Evolutionary conservation across 2,113 vertebrate species (phyloP), one percentile per base, ranked within the genome.

Genomic region (Lucifuga dentata): DNA sequence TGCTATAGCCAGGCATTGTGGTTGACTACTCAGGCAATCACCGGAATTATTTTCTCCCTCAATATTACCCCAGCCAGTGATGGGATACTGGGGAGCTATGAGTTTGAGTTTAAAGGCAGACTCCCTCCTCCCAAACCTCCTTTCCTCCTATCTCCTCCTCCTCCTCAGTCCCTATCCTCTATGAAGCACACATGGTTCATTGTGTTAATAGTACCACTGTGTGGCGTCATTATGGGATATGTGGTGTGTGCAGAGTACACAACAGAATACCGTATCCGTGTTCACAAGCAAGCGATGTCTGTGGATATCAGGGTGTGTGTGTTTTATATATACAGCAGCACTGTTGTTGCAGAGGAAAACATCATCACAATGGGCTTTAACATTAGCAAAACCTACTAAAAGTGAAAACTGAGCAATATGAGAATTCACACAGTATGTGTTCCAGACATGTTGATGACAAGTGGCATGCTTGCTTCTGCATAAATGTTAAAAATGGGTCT

Each of bases 1-100:
- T 56, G 84, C 76, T 74, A 70, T 71, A 73, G 66, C 68, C 84
- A 82, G 87, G 82, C 78, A 66, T 57, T 82, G 65, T 72, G 80
- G 78, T 78, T 57, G 45, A 78, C 71, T 43, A 49, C 78, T 72
- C 70, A 76, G 79, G 74, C 70, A 65, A 78, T 81, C 70, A 59
- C 67, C 65, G 62, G 70, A 87, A 81, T 73, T 85, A 67, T 80
- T 80, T 76, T 61, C 52, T 64, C 65, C 63, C 62, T 66, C 62
- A 71, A 45, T 82, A 83, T 74, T 59, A 78, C 48, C 75, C 63
- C 16, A 59, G 38, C 50, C 68, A 33, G 66, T 65, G 67, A 68
- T 75, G 70, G 68, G 77, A 64, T 80, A 51, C 59, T 35, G 69
- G 48, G 66, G 75, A 83, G 49, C 48, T 24, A 43, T 63, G 72